A percentile compares a stretch with the other conserved stretches of the same genome.
phyloP scores from a whole-genome alignment of 1,140 invertebrate species.

The Euglossa dilemma region DNA sequence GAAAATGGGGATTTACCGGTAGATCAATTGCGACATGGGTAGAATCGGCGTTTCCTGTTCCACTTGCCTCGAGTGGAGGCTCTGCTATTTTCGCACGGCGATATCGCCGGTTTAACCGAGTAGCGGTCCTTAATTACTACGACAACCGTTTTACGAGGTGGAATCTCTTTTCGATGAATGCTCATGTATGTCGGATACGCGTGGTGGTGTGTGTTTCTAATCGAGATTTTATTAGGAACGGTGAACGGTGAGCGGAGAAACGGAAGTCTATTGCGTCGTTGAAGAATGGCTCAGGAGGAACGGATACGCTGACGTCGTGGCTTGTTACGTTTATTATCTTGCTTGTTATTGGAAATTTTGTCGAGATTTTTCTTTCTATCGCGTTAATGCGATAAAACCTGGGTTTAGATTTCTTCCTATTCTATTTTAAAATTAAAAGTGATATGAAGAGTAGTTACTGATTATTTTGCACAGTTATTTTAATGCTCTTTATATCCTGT shows the following conservation, averaged over 20 bases:
- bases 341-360: not conserved
- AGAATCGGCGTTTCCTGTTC: conserved; percentile 46
- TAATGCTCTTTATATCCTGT: too few species aligned
- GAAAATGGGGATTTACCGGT: not conserved
- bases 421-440: too few species aligned
- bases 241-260: not conserved
- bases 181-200: not conserved
- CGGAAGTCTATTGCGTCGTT: not conserved
- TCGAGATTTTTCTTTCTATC: not conserved
- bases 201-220: not conserved
- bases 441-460: too few species aligned
- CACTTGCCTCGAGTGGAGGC: conserved; percentile 21
- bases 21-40: not conserved
- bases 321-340: not conserved
- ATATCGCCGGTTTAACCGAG: not conserved
- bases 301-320: not conserved
- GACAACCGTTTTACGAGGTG: conserved; percentile 28
- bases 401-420: too few species aligned
- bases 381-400: too few species aligned
- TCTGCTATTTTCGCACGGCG: not conserved
- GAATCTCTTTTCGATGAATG: not conserved
- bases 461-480: too few species aligned
- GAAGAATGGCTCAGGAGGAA: not conserved
- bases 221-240: not conserved
- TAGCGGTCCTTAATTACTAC: conserved; percentile 10